Evolutionary conservation across 2,113 vertebrate genomes (phyloP), one percentile per base, ranked within the genome.

Genomic region (Petroica traversi): DNA sequence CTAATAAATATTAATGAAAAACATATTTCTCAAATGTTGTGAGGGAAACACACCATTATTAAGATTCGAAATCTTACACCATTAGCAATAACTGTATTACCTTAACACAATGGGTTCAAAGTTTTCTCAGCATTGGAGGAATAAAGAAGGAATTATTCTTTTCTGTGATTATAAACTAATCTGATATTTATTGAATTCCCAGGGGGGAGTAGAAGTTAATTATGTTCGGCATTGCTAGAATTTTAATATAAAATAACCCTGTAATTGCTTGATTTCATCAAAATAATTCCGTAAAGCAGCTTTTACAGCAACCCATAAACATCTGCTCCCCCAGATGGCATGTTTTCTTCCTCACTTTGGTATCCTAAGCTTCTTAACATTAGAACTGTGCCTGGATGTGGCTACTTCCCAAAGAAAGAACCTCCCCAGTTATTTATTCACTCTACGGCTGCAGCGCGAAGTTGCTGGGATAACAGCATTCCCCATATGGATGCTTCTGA

Each of bases 321-420:
- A 97, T 95, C 97, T 96, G 96, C 72, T 96, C 48, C 46, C 94
- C 88, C 95, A 97, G 94, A 97, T 94, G 96, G 95, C 40, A 34
- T 59, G 8, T 91, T 74, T 55, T 59, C 74, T 73, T 82, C 84
- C 59, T 92, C 49, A 24, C 86, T 94, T 92, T 58, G 68, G 74
- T 48, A 33, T 31, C 74, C 54, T 91, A 95, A 96, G 94, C 94
- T 63, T 63, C 91, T 96, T 93, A 94, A 73, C 69, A 57, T 52
- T 23, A 62, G 85, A 91, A 87, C 33, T 54, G 69, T 51, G 66
- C 59, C 62, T 82, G 40, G 19, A 18, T 20, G 74, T 45, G 74
- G 52, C 59, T 67, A 59, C 80, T 83, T 89, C 62, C 62, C 59
- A 48, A 81, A 94, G 61, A 57, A 15, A 57, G 43, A 69, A 78